Conservation (phyloP, 2,888 invertebrate species). For the Euphydryas editha region DNA sequence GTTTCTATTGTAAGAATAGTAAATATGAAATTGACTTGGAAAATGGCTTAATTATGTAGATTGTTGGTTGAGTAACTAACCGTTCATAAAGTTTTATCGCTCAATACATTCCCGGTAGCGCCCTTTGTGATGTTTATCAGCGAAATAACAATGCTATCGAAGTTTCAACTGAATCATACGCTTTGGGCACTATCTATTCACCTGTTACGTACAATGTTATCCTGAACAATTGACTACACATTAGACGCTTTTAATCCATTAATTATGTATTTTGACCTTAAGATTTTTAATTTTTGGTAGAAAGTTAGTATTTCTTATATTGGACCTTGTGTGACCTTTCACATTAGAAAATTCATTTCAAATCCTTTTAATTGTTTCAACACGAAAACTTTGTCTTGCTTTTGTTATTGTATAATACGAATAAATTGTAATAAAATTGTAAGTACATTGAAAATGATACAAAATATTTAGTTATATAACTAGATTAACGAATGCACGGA, state of each 20-base stretch:
- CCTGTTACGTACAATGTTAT: neutral
- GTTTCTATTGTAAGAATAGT: neutral
- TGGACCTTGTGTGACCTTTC: too few relatives aligned
- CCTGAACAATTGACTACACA: neutral
- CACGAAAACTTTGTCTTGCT: too few relatives aligned
- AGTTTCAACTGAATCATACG: constrained; percentile 1
- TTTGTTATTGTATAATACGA: neutral
- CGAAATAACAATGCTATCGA: constrained; percentile 1
- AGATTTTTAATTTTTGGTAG: too few relatives aligned
- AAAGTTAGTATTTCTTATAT: too few relatives aligned
- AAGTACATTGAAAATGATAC: neutral
- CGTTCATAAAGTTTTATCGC: constrained; percentile 26
- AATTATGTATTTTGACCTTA: too few relatives aligned
- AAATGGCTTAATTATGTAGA: constrained; percentile 14
- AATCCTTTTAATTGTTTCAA: too few relatives aligned
- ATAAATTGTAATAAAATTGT: neutral
- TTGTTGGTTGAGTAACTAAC: constrained; percentile 6
- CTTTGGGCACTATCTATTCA: neutral
- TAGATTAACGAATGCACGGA: neutral
- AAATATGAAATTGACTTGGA: neutral
- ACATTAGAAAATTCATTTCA: too few relatives aligned
- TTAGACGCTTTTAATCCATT: too few relatives aligned
- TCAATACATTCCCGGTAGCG: constrained; percentile 16
- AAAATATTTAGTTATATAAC: neutral
- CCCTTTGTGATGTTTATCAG: constrained; percentile 25